Conservation (phyloP, 2,113 vertebrate species). For the Pterocles burchelli region DNA sequence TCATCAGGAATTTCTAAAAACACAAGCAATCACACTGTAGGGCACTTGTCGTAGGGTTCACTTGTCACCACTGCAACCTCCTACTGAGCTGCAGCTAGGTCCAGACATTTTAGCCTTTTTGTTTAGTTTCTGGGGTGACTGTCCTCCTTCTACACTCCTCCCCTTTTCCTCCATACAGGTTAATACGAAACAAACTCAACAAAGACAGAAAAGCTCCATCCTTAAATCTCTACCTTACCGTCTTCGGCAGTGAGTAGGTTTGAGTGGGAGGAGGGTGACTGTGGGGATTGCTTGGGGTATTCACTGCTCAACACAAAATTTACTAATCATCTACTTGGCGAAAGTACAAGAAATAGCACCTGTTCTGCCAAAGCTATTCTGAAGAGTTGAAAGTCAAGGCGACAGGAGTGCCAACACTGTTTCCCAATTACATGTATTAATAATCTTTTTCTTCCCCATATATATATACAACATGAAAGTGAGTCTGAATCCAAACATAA, state of each 20-base stretch:
- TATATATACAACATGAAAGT: rapidly evolving
- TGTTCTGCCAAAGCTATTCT: neutral
- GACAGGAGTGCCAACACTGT: neutral
- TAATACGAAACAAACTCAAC: neutral
- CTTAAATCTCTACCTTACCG: neutral
- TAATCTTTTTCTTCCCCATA: neutral
- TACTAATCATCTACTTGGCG: neutral
- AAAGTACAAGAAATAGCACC: neutral
- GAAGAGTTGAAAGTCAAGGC: neutral
- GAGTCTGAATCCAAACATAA: neutral
- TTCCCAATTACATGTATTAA: neutral
- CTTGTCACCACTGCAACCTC: neutral
- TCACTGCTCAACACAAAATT: neutral
- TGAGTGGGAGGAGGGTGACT: neutral
- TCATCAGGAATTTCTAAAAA: conserved; percentile 94
- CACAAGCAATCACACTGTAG: neutral
- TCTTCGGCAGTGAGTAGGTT: neutral
- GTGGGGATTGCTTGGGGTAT: neutral
- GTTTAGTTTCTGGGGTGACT: neutral
- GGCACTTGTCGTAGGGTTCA: neutral
- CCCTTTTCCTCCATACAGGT: neutral
- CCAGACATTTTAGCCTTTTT: neutral
- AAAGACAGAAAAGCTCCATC: neutral
- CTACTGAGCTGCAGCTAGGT: neutral
- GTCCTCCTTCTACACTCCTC: neutral